These are phyloP conservation scores for Chaenodraco wilsoni DNA, from an alignment of 2,797 vertebrate species.

Conservation along the genomic window DNA sequence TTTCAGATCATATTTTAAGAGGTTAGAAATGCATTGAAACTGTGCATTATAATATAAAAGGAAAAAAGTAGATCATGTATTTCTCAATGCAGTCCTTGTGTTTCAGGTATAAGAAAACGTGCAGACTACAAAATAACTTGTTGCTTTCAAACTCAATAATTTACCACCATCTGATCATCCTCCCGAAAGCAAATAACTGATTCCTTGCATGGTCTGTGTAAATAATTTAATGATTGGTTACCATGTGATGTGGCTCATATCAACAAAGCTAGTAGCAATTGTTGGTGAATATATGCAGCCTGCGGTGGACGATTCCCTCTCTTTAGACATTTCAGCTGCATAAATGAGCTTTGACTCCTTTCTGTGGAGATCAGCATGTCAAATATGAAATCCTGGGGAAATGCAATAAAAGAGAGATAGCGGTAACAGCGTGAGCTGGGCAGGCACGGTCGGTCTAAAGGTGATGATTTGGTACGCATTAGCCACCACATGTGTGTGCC, in stretches of 20 bases:
- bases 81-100: neutral
- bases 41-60: neutral
- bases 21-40: neutral
- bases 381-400: slow-evolving; percentile 64
- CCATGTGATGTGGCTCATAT: slow-evolving; percentile 30
- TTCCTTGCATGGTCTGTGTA: slow-evolving; percentile 21
- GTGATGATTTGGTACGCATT: slow-evolving; percentile 66
- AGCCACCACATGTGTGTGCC: slow-evolving; percentile 57
- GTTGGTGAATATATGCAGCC: slow-evolving; percentile 37
- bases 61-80: neutral
- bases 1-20: neutral
- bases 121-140: neutral
- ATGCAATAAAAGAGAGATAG: slow-evolving; percentile 60
- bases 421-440: slow-evolving; percentile 40
- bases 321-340: slow-evolving; percentile 43
- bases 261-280: slow-evolving; percentile 37
- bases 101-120: neutral
- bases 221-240: slow-evolving; percentile 50
- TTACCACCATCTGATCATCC: slow-evolving; percentile 16
- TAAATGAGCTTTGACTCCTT: slow-evolving; percentile 59
- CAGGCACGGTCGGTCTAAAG: slow-evolving; percentile 49
- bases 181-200: slow-evolving; percentile 11
- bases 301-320: slow-evolving; percentile 29
- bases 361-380: slow-evolving; percentile 58
- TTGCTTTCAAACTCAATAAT: slow-evolving; percentile 21